These are phyloP conservation scores for Polydrusus pterygomalis DNA, from an alignment of 2,888 invertebrate species.

Conservation along the genomic window DNA sequence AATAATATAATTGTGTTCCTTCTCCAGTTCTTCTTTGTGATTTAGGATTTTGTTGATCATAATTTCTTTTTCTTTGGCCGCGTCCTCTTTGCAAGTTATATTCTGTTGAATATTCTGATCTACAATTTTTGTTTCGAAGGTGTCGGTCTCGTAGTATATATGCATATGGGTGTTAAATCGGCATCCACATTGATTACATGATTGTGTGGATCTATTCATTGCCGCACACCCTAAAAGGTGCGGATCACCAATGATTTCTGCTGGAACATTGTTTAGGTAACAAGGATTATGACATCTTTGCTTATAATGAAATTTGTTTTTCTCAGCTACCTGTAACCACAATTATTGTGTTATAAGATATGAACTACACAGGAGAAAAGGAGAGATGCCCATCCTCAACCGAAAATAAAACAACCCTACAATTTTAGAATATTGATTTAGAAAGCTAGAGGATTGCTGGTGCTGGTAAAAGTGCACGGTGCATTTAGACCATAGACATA, in stretches of 20 bases:
- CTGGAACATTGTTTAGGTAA: conserved; percentile 64
- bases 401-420: too few species aligned
- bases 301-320: conserved; percentile 65
- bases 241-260: conserved; percentile 65
- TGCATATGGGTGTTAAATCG: conserved; percentile 67
- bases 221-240: conserved; percentile 64
- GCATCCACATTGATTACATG: conserved; percentile 63
- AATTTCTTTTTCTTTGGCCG: conserved; percentile 56
- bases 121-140: conserved; percentile 60
- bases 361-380: too few species aligned
- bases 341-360: neutral
- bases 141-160: conserved; percentile 66
- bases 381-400: too few species aligned
- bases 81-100: conserved; percentile 60
- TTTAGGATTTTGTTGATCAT: conserved; percentile 59
- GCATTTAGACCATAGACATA: too few species aligned
- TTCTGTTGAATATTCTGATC: conserved; percentile 61
- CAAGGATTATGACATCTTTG: conserved; percentile 67
- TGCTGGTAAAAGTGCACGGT: too few species aligned
- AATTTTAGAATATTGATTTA: too few species aligned
- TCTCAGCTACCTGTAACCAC: conserved; percentile 48
- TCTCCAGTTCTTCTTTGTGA: conserved; percentile 59
- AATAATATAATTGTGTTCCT: conserved; percentile 62
- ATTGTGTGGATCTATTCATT: conserved; percentile 58
- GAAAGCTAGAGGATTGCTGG: too few species aligned